Base-by-base conservation (phyloP, 2,888 invertebrate species). In the Phytoseiulus persimilis region DNA sequence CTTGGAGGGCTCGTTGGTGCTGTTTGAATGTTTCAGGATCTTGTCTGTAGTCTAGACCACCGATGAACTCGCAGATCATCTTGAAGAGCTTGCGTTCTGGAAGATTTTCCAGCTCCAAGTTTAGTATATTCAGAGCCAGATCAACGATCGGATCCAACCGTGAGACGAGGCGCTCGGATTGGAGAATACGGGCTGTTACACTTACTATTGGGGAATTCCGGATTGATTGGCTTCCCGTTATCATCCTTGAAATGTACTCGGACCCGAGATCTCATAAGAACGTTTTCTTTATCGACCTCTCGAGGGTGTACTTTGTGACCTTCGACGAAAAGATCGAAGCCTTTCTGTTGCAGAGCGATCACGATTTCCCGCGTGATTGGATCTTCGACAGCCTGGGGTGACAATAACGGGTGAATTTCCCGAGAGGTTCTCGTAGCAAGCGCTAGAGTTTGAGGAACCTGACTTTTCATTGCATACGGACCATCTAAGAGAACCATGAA, bases 201-300 rank as follows among this genome's bases (percentile, higher is more conserved):
- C 93, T 93, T 92, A 94, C 94, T 94, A 0, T 95, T 95, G 0
- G 95, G 94, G 92, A 95, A 96, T 83, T 95, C 95, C 0, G 95
- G 92, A 92, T 95, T 95, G 45, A 95, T 93, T 0, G 95, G 95
- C 32, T 95, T 94, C 0, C 97, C 97, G 93, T 98, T 96, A 92
- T 97, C 97, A 93, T 97, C 96, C 92, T 95, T 96, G 90, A 99
- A 93, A 92, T 99, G 98, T 0, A 99, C 95, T 90, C 98, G 94
- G 91, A 99, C 96, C 90, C 99, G 94, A 0, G 99, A 99, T 91
- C 96, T 94, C 92, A 94, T 95, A 18, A 91, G 83, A 89, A 95
- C 93, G 90, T 95, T 94, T 93, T 99, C 99, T 93, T 97, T 96
- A 93, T 98, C 98, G 90, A 95, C 94, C 93, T 99, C 99, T 84